Conservation (phyloP, 1,140 invertebrate genomes). For the Rhopalosiphum maidis region DNA sequence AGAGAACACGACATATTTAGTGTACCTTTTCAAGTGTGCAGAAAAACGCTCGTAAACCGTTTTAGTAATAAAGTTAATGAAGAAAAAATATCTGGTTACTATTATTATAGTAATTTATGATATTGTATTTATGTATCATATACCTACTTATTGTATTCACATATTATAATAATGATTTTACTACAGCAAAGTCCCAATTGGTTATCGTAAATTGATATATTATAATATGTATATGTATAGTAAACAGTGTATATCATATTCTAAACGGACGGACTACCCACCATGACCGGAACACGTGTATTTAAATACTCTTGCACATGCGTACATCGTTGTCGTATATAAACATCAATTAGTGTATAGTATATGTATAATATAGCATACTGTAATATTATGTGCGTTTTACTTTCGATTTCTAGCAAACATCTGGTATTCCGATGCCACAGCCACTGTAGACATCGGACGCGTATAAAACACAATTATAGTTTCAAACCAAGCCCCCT, state of each 20-base stretch:
- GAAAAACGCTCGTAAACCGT: neutral
- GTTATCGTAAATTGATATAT: neutral
- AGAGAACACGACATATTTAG: neutral
- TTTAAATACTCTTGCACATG: neutral
- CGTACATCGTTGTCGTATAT: neutral
- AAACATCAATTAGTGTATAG: neutral
- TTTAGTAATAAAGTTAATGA: neutral
- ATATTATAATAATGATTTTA: neutral
- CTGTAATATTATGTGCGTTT: neutral
- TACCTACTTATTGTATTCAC: neutral
- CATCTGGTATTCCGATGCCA: neutral
- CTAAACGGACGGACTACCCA: neutral
- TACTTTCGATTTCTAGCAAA: slow-evolving; percentile 25
- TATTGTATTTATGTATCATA: neutral
- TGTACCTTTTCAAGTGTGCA: neutral
- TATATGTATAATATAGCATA: neutral
- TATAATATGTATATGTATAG: neutral
- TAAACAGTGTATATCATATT: neutral
- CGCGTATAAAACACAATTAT: slow-evolving; percentile 14
- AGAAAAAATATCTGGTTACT: neutral
- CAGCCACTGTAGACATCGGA: neutral
- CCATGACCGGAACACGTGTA: slow-evolving; percentile 11
- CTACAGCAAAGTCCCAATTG: neutral
- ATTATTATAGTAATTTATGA: neutral
- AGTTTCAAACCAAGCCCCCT: neutral